Conservation (phyloP, 2,797 vertebrate species). For the Myotis findleyi region DNA sequence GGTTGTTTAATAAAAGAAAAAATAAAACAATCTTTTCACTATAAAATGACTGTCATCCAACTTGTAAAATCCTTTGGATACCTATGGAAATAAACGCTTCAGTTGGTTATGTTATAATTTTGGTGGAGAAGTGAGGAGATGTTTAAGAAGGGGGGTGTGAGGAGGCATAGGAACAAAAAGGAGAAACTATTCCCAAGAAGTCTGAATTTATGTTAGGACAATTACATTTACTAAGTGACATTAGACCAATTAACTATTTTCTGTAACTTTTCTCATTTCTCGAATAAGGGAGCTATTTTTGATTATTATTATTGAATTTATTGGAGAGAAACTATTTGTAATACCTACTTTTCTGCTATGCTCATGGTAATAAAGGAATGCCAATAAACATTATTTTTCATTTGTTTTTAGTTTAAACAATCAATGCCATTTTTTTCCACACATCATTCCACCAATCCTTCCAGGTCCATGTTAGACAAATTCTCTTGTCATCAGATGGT, state of each 20-base stretch:
- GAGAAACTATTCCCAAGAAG: neutral
- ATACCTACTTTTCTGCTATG: neutral
- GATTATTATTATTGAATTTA: neutral
- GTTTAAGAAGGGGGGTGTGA: neutral
- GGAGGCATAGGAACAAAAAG: neutral
- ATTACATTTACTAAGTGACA: constrained; percentile 19
- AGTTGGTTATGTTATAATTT: neutral
- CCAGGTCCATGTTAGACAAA: neutral
- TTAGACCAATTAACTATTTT: neutral
- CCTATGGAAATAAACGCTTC: neutral
- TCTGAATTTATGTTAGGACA: constrained; percentile 12
- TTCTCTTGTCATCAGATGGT: neutral
- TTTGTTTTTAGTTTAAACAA: constrained; percentile 31
- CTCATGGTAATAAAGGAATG: constrained; percentile 5
- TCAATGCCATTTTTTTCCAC: neutral
- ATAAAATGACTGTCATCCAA: neutral
- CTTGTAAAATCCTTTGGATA: neutral
- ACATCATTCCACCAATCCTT: neutral
- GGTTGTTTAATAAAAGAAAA: constrained; percentile 20
- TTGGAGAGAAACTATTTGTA: neutral
- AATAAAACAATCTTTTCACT: neutral
- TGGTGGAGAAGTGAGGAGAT: neutral
- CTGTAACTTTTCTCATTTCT: neutral
- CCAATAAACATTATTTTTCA: neutral
- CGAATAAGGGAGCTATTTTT: neutral